phyloP scores from a whole-genome alignment of 1,140 invertebrate genomes.

The Penaeus vannamei region DNA sequence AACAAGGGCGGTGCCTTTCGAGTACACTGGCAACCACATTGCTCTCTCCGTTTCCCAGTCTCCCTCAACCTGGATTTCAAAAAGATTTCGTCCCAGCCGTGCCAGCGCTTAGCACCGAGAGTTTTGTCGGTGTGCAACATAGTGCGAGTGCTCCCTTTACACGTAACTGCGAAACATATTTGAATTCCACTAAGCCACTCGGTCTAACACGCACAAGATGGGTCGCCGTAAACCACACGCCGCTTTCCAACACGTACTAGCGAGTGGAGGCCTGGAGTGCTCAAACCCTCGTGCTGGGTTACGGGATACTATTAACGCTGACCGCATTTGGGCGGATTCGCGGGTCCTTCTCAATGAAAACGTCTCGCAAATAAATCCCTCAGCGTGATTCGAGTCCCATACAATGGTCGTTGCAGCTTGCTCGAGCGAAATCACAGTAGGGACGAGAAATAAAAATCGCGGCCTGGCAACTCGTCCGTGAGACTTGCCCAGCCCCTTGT shows the following conservation, averaged over 20 bases:
- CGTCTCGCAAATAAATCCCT: background rate
- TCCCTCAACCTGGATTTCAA: too few relatives aligned
- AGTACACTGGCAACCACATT: too few relatives aligned
- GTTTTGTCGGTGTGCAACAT: too few relatives aligned
- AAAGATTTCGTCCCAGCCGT: too few relatives aligned
- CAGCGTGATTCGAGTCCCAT: background rate
- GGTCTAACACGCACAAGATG: background rate
- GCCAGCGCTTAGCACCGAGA: too few relatives aligned
- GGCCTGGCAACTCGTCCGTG: constrained; percentile 21
- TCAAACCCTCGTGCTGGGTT: constrained; percentile 13
- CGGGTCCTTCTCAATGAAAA: background rate
- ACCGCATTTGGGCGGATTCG: background rate
- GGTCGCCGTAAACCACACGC: constrained; percentile 38
- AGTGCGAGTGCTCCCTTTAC: too few relatives aligned
- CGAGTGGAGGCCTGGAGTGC: constrained; percentile 25
- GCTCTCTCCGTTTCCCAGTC: too few relatives aligned
- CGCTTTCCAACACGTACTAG: constrained; percentile 49
- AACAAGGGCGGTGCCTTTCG: too few relatives aligned
- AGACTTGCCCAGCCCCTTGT: constrained; percentile 45
- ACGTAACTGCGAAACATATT: too few relatives aligned
- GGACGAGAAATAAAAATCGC: constrained; percentile 13
- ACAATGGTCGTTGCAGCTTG: background rate
- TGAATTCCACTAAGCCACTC: constrained; percentile 26
- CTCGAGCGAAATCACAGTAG: background rate
- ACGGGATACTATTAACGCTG: background rate